Evolutionary conservation across 2,888 invertebrate species (phyloP).

Genomic region (Plagiodera versicolora): DNA sequence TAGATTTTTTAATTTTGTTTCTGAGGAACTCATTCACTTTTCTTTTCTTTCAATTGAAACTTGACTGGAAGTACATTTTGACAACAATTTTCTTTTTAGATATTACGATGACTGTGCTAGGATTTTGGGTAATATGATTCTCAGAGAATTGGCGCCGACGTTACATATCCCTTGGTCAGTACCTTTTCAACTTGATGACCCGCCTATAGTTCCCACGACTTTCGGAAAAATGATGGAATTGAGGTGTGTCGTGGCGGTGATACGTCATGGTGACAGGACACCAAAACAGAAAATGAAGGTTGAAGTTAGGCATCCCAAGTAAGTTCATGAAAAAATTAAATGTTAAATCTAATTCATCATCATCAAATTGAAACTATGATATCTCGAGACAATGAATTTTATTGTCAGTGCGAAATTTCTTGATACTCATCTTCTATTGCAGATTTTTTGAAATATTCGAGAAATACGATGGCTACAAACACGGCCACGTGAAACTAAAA

Average conservation of each 20-base stretch:
- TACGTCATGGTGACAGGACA: slow-evolving; percentile 96
- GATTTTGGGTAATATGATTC: slow-evolving; percentile 96
- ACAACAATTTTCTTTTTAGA: not conserved
- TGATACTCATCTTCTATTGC: slow-evolving; percentile 18
- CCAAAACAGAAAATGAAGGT: slow-evolving; percentile 99
- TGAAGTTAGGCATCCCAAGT: slow-evolving; percentile 95
- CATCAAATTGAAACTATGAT: too few relatives aligned
- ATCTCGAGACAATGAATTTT: too few relatives aligned
- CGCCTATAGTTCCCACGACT: slow-evolving; percentile 98
- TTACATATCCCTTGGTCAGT: slow-evolving; percentile 97
- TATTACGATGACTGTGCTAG: slow-evolving; percentile 99
- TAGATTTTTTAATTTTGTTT: too few relatives aligned
- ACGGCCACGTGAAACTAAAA: slow-evolving; percentile 96
- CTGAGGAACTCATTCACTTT: too few relatives aligned
- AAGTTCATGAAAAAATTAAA: too few relatives aligned
- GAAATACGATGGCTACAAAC: slow-evolving; percentile 93
- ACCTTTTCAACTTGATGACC: slow-evolving; percentile 96
- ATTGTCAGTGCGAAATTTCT: too few relatives aligned
- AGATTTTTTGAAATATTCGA: slow-evolving; percentile 99
- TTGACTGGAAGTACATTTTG: too few relatives aligned
- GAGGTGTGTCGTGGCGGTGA: slow-evolving; percentile 95
- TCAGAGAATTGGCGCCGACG: slow-evolving; percentile 91
- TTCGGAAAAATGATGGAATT: slow-evolving; percentile 95
- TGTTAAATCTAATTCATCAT: too few relatives aligned
- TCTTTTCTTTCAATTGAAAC: too few relatives aligned